These are phyloP conservation scores for Dolichoris vasculosae DNA, from an alignment of 1,140 invertebrate species.

Conservation along the genomic window DNA sequence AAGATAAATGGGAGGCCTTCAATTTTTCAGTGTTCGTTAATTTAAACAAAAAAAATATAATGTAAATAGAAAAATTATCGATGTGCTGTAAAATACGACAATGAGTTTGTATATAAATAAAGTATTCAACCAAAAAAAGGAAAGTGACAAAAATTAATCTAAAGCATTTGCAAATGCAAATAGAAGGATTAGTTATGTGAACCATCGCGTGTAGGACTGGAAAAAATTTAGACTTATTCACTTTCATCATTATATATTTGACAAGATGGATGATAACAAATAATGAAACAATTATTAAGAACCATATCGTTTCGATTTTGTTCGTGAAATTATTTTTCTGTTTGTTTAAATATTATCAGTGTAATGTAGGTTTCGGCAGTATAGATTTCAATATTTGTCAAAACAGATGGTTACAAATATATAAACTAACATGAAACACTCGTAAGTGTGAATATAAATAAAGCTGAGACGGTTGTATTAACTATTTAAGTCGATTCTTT, in stretches of 20 bases:
- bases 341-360: not conserved
- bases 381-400: conserved; percentile 28
- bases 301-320: not conserved
- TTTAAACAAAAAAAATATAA: conserved; percentile 19
- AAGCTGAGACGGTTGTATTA: conserved; percentile 27
- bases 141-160: not conserved
- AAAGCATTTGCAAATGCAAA: conserved; percentile 5
- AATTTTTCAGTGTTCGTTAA: conserved; percentile 47
- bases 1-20: conserved; percentile 43
- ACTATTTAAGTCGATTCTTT: conserved; percentile 27
- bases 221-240: conserved; percentile 54
- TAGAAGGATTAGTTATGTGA: conserved; percentile 17
- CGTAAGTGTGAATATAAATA: conserved; percentile 28
- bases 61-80: conserved; percentile 41
- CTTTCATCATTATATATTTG: conserved; percentile 52
- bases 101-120: conserved; percentile 36
- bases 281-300: conserved; percentile 22
- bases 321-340: not conserved
- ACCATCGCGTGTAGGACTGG: conserved; percentile 43
- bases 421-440: conserved; percentile 39
- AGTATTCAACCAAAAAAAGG: not conserved
- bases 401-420: conserved; percentile 29
- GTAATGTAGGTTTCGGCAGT: conserved; percentile 20
- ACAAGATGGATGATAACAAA: conserved; percentile 43
- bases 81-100: conserved; percentile 25